Percentiles rank a stretch among this genome's conserved stretches.
phyloP scores from a whole-genome alignment of 2,113 vertebrate genomes.

The Psammodynastes pulverulentus region DNA sequence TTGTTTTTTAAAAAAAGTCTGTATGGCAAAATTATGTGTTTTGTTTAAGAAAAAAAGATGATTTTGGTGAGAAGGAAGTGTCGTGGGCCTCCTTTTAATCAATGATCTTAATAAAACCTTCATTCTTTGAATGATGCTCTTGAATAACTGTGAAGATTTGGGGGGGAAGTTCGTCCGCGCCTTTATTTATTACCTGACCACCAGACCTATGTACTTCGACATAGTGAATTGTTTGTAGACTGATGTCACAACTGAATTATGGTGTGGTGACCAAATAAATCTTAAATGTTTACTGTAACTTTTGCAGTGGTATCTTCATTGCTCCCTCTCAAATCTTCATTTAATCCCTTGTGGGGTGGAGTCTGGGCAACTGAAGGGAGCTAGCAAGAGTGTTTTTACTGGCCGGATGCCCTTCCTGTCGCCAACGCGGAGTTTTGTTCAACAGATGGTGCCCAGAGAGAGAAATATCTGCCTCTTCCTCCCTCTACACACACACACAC shows the following conservation, averaged over 20 bases:
- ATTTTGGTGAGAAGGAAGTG: constrained; percentile 27
- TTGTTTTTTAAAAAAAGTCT: constrained; percentile 27
- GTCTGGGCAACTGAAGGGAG: too few species aligned
- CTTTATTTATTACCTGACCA: constrained; percentile 61
- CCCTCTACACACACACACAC: too few species aligned
- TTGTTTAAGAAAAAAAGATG: constrained; percentile 6
- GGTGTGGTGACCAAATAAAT: constrained; percentile 60
- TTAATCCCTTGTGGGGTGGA: too few species aligned
- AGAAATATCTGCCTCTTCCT: too few species aligned
- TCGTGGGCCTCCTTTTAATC: constrained; percentile 1
- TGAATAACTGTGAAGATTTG: constrained; percentile 23
- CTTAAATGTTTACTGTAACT: constrained; percentile 62
- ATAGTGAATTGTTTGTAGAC: constrained; percentile 60
- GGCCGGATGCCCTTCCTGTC: too few species aligned
- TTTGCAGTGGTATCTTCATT: constrained; percentile 6
- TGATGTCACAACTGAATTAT: constrained; percentile 49
- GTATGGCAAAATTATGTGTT: constrained; percentile 19
- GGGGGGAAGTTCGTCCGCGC: constrained; percentile 32
- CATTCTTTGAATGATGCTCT: constrained; percentile 22
- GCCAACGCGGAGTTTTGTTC: too few species aligned
- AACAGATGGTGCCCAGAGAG: too few species aligned
- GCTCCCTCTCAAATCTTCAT: too few species aligned
- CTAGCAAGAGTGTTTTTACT: too few species aligned
- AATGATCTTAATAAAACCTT: neutral
- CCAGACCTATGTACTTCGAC: constrained; percentile 45